Conservation (phyloP, 1,140 invertebrate genomes). For the Globodera ellingtonae region DNA sequence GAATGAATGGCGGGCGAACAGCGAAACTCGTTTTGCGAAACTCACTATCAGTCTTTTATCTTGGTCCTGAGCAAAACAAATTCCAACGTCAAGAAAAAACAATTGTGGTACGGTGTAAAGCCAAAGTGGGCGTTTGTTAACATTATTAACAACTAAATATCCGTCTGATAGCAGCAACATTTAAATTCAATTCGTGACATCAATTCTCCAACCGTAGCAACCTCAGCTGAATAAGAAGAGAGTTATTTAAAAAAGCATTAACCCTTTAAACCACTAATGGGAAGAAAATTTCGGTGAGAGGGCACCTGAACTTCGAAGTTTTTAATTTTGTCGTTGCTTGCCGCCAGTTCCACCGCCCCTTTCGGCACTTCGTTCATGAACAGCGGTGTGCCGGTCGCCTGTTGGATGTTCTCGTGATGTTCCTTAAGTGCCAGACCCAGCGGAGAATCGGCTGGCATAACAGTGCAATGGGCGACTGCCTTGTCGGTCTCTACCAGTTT, state of each 20-base stretch:
- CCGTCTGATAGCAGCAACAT: neutral
- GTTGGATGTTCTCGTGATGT: conserved; percentile 78
- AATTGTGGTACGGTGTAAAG: neutral
- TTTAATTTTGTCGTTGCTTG: conserved; percentile 29
- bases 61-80: neutral
- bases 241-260: too few relatives aligned
- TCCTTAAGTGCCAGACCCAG: conserved; percentile 74
- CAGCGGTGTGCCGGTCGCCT: conserved; percentile 47
- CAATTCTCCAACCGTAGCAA: conserved; percentile 8
- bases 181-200: neutral
- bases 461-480: conserved; percentile 80
- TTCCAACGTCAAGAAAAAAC: neutral
- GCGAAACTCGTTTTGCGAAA: neutral
- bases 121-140: too few relatives aligned
- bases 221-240: conserved; percentile 18
- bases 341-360: conserved; percentile 3
- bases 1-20: neutral
- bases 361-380: neutral
- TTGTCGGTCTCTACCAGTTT: conserved; percentile 87
- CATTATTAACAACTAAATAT: too few relatives aligned
- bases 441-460: conserved; percentile 71
- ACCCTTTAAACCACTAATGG: too few relatives aligned
- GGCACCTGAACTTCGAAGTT: conserved; percentile 33
- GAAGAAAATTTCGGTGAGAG: neutral
- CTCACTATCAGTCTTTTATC: neutral